Evolutionary conservation across 2,797 vertebrate species (phyloP), one percentile per base, ranked within the genome.

Genomic region (Amblyopsis hoosieri): DNA sequence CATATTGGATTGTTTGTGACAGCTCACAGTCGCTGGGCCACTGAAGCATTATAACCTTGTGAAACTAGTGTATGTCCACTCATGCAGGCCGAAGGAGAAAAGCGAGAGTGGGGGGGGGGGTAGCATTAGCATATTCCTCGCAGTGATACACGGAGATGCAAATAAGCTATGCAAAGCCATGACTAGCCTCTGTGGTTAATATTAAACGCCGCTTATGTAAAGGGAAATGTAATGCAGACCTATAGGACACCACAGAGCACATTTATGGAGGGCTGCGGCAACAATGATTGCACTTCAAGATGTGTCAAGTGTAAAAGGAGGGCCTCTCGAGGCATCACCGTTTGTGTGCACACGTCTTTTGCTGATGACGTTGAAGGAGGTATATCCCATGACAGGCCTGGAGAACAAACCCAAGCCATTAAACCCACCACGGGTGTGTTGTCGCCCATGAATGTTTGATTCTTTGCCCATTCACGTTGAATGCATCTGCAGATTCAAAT

Each of bases 11-110:
- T 85, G 78, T 81, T 87, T 88, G 86, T 90, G 87, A 91, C 90
- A 91, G 90, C 87, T 88, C 86, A 85, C 87, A 89, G 88, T 90
- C 79, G 80, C 85, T 65, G 71, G 84, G 85, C 89, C 87, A 87
- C 82, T 89, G 89, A 86, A 89, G 89, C 86, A 84, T 88, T 85
- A 79, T 88, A 90, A 88, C 88, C 88, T 91, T 90, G 87, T 87
- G 86, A 81, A 86, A 84, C 82, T 79, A 86, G 87, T 84, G 88
- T 81, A 88, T 66, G 77, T 80, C 83, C 82, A 83, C 71, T 90
- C 83, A 86, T 82, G 66, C 74, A 80, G 59, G 75, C 71, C 75
- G 64, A 84, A 81, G 67, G 69, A 86, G 71, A 80, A 45, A 29
- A 45, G 7, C 45, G 14, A 48, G 54, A 37, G 29, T 1, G 15